Base-by-base conservation (phyloP, 2,888 invertebrate species). In the Synanthedon myopaeformis region DNA sequence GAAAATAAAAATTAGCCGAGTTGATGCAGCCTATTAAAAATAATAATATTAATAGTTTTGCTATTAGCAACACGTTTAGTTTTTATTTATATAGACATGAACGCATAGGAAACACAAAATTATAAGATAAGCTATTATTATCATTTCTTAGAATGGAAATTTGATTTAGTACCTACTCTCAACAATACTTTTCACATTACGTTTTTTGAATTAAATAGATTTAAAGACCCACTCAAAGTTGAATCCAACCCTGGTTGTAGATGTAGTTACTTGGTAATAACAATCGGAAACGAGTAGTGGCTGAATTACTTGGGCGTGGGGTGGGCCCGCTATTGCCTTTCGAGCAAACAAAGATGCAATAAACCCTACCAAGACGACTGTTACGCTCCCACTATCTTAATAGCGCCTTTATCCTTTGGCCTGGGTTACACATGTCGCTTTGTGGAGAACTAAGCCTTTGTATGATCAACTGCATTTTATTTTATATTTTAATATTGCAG, bases 321-420 rank as follows among this genome's bases (percentile, higher is more conserved):
- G 65, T 67, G 64, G 61, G 66, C 61, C 63, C 62, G 77, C 80
- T 79, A 82, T 81, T 82, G 76, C 71, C 69, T 65, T 66, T 57
- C 65, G 69, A 70, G 76, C 78, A 82, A 83, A 83, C 79, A 84
- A 67, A 77, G 76, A 79, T 77, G 82, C 82, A 84, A 84, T 83
- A 84, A 82, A 80, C 75, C 73, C 69, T 70, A 64, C 68, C 71
- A 70, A 80, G 77, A 74, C 76, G 76, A 65, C 67, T 70, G 69
- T 72, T 59, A 72, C 62, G 68, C 63, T 68, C 65, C 64, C 61
- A 66, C 68, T 72, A 69, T 76, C 74, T 72, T 76, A 79, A 80
- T 77, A 75, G 74, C 68, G 66, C 74, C 68, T 74, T 80, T 79
- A 77, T 78, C 78, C 73, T 68, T 67, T 69, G 73, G 70, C 64